These are phyloP conservation scores for Carettochelys insculpta DNA, from an alignment of 2,113 vertebrate genomes.

Conservation along the genomic window DNA sequence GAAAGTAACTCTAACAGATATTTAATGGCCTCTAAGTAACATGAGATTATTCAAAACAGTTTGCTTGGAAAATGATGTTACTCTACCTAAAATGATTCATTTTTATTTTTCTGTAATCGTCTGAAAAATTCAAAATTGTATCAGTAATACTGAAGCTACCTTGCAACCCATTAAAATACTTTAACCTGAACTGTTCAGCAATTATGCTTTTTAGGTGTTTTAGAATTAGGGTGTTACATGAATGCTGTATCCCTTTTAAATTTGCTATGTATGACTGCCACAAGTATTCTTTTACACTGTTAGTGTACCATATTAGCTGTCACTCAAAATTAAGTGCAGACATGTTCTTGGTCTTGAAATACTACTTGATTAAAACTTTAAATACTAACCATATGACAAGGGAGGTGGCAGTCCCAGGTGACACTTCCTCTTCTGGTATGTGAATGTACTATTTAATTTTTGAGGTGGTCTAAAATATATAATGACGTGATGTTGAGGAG, in stretches of 20 bases:
- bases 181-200: constrained; percentile 54
- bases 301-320: constrained; percentile 36
- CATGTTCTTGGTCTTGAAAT: constrained; percentile 50
- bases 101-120: constrained; percentile 53
- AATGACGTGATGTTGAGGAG: not conserved
- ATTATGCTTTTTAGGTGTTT: constrained; percentile 67
- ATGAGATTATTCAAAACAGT: not conserved
- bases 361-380: constrained; percentile 46
- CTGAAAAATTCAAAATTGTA: constrained; percentile 42
- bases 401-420: not conserved
- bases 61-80: constrained; percentile 20
- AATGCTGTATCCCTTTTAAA: constrained; percentile 35
- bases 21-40: constrained; percentile 45
- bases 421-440: not conserved
- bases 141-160: constrained; percentile 62
- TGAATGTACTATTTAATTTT: not conserved
- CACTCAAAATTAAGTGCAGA: constrained; percentile 53
- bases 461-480: not conserved
- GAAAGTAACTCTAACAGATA: constrained; percentile 29
- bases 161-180: constrained; percentile 66
- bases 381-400: constrained; percentile 30
- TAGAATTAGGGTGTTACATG: constrained; percentile 42
- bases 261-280: constrained; percentile 35
- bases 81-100: constrained; percentile 17
- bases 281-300: constrained; percentile 44